These are phyloP conservation scores for Diogma glabrata DNA, from an alignment of 2,888 invertebrate genomes.

Conservation along the genomic window DNA sequence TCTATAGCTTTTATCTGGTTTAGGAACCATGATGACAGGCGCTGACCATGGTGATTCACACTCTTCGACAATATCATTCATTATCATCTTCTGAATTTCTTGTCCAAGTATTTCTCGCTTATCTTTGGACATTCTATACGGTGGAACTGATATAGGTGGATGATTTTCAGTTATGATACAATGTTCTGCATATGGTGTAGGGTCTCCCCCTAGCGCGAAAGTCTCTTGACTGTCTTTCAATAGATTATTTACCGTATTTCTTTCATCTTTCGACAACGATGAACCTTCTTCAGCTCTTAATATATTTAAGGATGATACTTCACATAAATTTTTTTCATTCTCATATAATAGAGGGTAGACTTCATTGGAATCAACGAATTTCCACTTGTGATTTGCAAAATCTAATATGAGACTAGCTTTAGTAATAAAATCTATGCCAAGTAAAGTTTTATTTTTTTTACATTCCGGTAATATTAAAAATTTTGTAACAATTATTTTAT, in stretches of 20 bases:
- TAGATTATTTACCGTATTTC: background rate
- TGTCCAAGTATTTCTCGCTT: background rate
- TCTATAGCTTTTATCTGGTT: background rate
- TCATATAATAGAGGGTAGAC: no score
- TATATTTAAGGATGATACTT: background rate
- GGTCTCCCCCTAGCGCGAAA: background rate
- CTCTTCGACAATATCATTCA: constrained; percentile 16
- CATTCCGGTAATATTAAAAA: constrained; percentile 8
- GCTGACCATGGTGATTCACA: constrained; percentile 1
- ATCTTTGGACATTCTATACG: background rate
- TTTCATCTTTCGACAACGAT: background rate
- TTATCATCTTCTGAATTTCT: constrained; percentile 11
- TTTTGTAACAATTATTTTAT: constrained; percentile 15
- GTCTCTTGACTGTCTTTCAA: background rate
- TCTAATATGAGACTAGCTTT: constrained; percentile 22
- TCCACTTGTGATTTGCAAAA: constrained; percentile 20
- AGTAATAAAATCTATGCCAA: constrained; percentile 19
- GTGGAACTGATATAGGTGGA: background rate
- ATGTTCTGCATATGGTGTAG: background rate
- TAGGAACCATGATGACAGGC: constrained; percentile 15
- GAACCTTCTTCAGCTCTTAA: background rate
- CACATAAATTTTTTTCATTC: no score
- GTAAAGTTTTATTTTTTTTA: background rate
- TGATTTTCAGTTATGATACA: background rate
- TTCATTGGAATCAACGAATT: constrained; percentile 14